Base-by-base conservation (phyloP, 2,797 vertebrate genomes). In the Sebastes baramenuke region DNA sequence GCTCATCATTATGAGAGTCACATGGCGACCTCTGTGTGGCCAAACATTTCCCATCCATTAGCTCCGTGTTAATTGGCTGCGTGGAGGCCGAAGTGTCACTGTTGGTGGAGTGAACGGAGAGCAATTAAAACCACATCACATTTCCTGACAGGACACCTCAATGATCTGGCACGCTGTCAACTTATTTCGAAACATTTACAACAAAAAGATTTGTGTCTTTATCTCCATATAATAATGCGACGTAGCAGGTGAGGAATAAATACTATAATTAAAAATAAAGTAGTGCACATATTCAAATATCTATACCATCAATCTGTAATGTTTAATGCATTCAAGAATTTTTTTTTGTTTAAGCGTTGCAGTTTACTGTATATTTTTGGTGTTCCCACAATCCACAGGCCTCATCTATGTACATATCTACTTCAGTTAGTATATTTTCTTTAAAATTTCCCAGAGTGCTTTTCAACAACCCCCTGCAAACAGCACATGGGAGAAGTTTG, bases 21-120 rank as follows among this genome's bases (percentile, higher is more conserved):
- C 81, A 77, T 0, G 18, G 6, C 4, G 70, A 88, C 89, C 87
- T 85, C 77, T 55, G 22, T 13, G 81, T 14, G 69, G 58, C 84
- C 85, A 13, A 86, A 81, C 88, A 72, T 83, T 87, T 84, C 70
- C 46, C 1, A 55, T 82, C 84, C 83, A 92, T 92, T 85, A 90
- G 71, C 83, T 77, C 34, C 3, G 8, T 75, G 82, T 84, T 94
- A 90, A 90, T 82, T 78, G 76, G 81, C 67, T 56, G 75, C 34
- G 4, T 8, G 18, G 62, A 80, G 81, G 83, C 83, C 14, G 16
- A 72, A 52, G 82, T 77, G 65, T 84, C 75, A 67, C 36, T 38
- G 78, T 24, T 72, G 55, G 61, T 76, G 32, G 34, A 82, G 72
- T 46, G 52, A 36, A 72, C 1, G 0, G 77, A 68, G 61, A 54